Base-by-base conservation (phyloP, 2,113 vertebrate species). In the Siniperca chuatsi region DNA sequence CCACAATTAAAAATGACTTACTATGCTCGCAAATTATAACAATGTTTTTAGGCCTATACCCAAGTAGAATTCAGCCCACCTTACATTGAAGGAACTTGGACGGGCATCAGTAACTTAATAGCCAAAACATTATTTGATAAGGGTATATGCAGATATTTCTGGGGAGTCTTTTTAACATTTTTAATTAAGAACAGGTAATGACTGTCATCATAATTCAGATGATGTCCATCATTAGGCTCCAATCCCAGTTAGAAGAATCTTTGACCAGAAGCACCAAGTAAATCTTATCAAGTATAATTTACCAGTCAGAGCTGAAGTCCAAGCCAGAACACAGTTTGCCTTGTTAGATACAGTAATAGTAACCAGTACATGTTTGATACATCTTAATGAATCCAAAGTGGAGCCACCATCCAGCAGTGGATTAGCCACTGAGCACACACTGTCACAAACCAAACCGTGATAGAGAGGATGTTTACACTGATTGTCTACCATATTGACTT, bases 401-500 rank as follows among this genome's bases (percentile, higher is more conserved):
- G 69, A 86, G 65, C 50, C 62, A 75, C 35, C 57, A 57, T 42
- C 66, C 75, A 78, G 74, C 40, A 77, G 61, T 85, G 77, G 76
- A 88, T 88, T 81, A 82, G 52, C 71, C 40, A 23, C 50, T 81
- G 71, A 83, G 62, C 79, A 76, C 69, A 89, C 88, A 81, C 81
- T 64, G 80, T 74, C 83, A 80, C 79, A 87, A 54, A 84, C 71
- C 50, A 83, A 75, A 76, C 68, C 0, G 2, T 58, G 81, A 91
- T 79, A 71, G 83, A 76, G 80, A 84, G 55, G 46, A 75, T 82
- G 87, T 92, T 91, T 78, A 52, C 80, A 75, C 48, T 87, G 76
- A 92, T 79, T 81, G 78, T 87, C 85, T 91, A 97, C 97, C 96
- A 95, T 92, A 90, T 97, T 98, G 84, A 94, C 81, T 82, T 96